These are phyloP conservation scores for Phoenicopterus ruber DNA, from an alignment of 2,113 vertebrate genomes.

Conservation along the genomic window DNA sequence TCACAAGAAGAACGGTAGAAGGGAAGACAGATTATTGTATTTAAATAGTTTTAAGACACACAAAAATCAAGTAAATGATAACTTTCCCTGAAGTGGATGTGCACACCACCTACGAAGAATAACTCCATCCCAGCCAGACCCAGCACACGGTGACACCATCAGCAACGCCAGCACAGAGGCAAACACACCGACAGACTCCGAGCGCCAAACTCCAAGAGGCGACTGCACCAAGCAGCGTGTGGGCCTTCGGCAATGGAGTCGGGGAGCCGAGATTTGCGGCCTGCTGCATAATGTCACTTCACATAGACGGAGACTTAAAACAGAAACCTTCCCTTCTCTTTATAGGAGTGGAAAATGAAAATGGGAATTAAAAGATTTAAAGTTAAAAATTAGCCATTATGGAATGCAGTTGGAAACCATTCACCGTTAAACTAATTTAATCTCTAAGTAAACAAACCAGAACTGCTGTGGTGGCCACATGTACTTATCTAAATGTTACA, in stretches of 20 bases:
- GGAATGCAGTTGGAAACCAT: not conserved
- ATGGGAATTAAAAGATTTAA: not conserved
- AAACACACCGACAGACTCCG: not conserved
- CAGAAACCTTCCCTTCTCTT: not conserved
- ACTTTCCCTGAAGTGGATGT: not conserved
- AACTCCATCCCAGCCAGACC: not conserved
- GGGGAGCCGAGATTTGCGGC: not conserved
- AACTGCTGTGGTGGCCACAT: not conserved
- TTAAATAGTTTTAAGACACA: not conserved
- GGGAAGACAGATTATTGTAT: not conserved
- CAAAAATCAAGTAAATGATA: not conserved
- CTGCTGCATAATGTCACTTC: not conserved
- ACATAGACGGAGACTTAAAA: not conserved
- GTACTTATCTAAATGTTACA: not conserved
- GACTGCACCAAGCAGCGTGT: not conserved
- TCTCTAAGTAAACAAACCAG: not conserved
- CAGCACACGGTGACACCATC: rapidly evolving
- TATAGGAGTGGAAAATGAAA: not conserved
- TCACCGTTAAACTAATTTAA: not conserved
- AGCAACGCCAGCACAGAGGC: not conserved
- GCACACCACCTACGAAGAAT: rapidly evolving
- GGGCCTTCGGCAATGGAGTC: not conserved
- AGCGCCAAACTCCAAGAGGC: not conserved
- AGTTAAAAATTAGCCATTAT: not conserved
- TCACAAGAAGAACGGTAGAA: not conserved